phyloP scores from a whole-genome alignment of 2,113 vertebrate species.

The Felis catus region F.catus_Fca126_mat1.0 CM031415.1:100682001-100682500 shows the following conservation, averaged over 20 bases:
- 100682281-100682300: neutral
- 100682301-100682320: neutral
- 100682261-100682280: neutral
- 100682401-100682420: neutral
- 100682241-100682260: neutral
- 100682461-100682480: neutral
- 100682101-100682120: neutral
- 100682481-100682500: neutral
- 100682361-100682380: slow-evolving; percentile 4
- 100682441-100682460: neutral
- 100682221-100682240: too few species aligned
- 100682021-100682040: neutral
- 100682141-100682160: neutral
- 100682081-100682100: neutral
- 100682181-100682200: neutral
- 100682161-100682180: too few species aligned
- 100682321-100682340: slow-evolving; percentile 16
- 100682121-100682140: neutral
- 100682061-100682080: neutral
- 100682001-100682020: neutral
- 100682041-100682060: neutral
- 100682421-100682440: slow-evolving; percentile 42
- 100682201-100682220: neutral
- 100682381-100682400: slow-evolving; percentile 26
- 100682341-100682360: neutral